Percentiles rank a stretch among this genome's conserved stretches.
Evolutionary conservation across 2,888 invertebrate species (phyloP).

Genomic region (Synergus japonicus): DNA sequence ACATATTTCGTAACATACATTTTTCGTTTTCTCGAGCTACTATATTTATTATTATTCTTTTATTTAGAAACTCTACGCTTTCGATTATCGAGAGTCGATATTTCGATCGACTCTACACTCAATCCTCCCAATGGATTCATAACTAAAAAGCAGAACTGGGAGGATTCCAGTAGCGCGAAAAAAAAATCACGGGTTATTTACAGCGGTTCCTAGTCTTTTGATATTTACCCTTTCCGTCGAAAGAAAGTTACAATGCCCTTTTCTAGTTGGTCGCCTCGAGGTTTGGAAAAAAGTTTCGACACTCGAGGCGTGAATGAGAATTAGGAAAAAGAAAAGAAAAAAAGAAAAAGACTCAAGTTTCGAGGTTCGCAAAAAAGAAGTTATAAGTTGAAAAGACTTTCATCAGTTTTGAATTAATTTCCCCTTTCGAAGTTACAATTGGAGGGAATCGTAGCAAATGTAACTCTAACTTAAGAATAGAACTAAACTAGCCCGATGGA

Average conservation of each 20-base stretch:
- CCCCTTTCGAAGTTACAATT: conserved; percentile 35
- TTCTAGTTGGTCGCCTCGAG: conserved; percentile 29
- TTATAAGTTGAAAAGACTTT: not conserved
- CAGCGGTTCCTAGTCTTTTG: conserved; percentile 34
- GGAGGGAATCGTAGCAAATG: conserved; percentile 32
- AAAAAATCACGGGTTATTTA: conserved; percentile 16
- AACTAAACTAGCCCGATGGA: conserved; percentile 23
- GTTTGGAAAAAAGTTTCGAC: not conserved
- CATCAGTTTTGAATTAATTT: conserved; percentile 2
- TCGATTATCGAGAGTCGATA: conserved; percentile 30
- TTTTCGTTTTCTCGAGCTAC: conserved; percentile 37
- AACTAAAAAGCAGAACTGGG: conserved; percentile 2
- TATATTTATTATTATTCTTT: conserved; percentile 33
- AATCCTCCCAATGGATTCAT: not conserved
- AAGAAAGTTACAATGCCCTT: conserved; percentile 16
- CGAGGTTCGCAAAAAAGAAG: not conserved
- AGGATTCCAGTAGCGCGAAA: conserved; percentile 26
- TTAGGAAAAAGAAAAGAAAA: not conserved
- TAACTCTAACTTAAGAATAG: conserved; percentile 27
- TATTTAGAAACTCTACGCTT: conserved; percentile 42
- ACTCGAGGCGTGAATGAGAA: conserved; percentile 14
- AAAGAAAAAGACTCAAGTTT: not conserved
- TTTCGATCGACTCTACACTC: conserved; percentile 18
- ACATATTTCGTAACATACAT: conserved; percentile 33
- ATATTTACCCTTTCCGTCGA: conserved; percentile 28